A percentile compares a stretch with the other conserved stretches of the same genome.
Conservation (phyloP, 2,888 invertebrate genomes). For the Timema cristinae region DNA sequence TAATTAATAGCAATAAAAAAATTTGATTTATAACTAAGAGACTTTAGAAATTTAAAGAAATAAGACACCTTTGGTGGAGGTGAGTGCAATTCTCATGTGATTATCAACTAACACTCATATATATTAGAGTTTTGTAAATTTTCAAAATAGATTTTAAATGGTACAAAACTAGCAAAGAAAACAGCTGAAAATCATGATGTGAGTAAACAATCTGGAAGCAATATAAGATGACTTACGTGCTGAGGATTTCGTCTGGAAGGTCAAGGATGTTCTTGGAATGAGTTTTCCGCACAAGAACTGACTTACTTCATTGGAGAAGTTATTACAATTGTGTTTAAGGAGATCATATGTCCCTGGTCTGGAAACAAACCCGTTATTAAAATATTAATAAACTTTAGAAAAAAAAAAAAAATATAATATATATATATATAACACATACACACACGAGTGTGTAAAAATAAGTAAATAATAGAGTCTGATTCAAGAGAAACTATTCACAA, state of each 20-base stretch:
- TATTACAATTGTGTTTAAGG: slow-evolving; percentile 86
- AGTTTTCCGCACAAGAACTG: slow-evolving; percentile 76
- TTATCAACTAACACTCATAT: too few relatives aligned
- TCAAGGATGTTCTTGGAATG: slow-evolving; percentile 82
- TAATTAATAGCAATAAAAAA: too few relatives aligned
- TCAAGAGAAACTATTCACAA: too few relatives aligned
- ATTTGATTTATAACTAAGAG: too few relatives aligned
- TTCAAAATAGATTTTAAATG: slow-evolving; percentile 23
- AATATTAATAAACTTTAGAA: too few relatives aligned
- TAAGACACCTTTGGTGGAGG: too few relatives aligned
- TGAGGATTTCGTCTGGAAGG: slow-evolving; percentile 73
- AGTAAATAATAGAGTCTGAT: too few relatives aligned
- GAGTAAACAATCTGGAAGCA: background rate
- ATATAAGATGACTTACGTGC: slow-evolving; percentile 49
- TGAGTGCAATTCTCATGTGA: too few relatives aligned
- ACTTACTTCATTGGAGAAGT: slow-evolving; percentile 79
- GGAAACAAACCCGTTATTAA: slow-evolving; percentile 36
- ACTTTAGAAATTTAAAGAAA: too few relatives aligned
- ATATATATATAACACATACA: too few relatives aligned
- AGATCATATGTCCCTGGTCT: slow-evolving; percentile 71
- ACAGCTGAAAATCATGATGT: background rate
- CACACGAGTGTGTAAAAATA: too few relatives aligned
- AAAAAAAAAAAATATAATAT: too few relatives aligned
- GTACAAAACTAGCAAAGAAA: slow-evolving; percentile 20
- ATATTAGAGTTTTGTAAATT: background rate